phyloP scores from a whole-genome alignment of 2,113 vertebrate species.

The Meles meles region DNA sequence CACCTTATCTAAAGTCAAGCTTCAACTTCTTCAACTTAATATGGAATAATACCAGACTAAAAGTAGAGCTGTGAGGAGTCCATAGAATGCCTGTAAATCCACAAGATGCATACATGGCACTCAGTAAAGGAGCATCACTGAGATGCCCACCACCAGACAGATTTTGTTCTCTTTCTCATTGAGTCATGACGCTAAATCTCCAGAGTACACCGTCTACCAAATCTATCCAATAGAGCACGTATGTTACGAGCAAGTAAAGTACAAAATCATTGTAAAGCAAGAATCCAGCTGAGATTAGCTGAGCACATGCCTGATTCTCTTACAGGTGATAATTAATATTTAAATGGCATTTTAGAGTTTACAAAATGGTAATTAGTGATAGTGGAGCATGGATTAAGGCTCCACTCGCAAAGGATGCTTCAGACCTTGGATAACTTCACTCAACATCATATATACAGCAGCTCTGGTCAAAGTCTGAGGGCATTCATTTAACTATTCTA shows the following conservation, averaged over 20 bases:
- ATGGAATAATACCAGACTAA: neutral
- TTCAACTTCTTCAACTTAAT: neutral
- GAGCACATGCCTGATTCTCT: neutral
- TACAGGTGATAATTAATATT: neutral
- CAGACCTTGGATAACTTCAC: neutral
- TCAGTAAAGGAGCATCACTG: neutral
- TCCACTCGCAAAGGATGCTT: neutral
- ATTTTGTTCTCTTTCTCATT: neutral
- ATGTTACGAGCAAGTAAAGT: neutral
- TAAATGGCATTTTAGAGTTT: neutral
- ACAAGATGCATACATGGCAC: too few relatives aligned
- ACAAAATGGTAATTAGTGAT: neutral
- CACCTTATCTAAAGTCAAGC: neutral
- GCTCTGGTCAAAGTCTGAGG: neutral
- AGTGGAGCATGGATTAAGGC: neutral
- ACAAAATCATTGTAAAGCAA: neutral
- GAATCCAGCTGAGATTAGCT: neutral
- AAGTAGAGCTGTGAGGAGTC: neutral
- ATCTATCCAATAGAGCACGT: neutral
- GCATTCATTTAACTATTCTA: neutral
- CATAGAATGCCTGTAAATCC: neutral
- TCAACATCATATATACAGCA: neutral
- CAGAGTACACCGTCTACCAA: neutral
- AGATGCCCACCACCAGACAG: neutral
- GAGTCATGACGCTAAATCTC: neutral